Evolutionary conservation across 2,113 vertebrate species (phyloP).

Genomic region (Rhodinocichla rosea): DNA sequence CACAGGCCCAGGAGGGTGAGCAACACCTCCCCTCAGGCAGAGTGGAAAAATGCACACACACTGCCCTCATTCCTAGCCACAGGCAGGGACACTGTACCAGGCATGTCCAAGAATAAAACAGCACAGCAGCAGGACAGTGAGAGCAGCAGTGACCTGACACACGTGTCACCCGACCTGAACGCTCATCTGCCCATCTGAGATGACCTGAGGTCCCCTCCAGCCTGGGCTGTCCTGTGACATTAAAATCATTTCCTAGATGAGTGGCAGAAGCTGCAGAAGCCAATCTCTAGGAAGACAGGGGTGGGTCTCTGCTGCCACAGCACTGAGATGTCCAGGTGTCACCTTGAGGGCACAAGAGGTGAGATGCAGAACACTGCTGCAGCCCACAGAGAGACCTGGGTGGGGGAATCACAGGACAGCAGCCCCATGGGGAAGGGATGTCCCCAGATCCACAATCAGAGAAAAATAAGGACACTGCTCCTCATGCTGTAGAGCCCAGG

Average conservation of each 20-base stretch:
- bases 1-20: background rate
- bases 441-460: background rate
- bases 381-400: background rate
- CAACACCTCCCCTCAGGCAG: background rate
- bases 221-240: fast-evolving
- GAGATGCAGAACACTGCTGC: background rate
- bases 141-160: background rate
- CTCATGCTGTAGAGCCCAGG: fast-evolving
- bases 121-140: background rate
- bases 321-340: background rate
- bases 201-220: background rate
- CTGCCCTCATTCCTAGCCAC: background rate
- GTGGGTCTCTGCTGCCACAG: background rate
- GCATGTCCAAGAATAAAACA: background rate
- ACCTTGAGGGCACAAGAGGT: fast-evolving
- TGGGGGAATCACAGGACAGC: background rate
- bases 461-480: fast-evolving
- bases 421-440: background rate
- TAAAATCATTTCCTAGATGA: background rate
- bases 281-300: background rate
- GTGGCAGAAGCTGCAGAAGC: background rate
- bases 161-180: fast-evolving
- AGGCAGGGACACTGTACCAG: background rate
- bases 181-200: background rate
- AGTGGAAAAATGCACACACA: background rate